Evolutionary conservation across 2,113 vertebrate species (phyloP).

Genomic region (Silurus asotus): DNA sequence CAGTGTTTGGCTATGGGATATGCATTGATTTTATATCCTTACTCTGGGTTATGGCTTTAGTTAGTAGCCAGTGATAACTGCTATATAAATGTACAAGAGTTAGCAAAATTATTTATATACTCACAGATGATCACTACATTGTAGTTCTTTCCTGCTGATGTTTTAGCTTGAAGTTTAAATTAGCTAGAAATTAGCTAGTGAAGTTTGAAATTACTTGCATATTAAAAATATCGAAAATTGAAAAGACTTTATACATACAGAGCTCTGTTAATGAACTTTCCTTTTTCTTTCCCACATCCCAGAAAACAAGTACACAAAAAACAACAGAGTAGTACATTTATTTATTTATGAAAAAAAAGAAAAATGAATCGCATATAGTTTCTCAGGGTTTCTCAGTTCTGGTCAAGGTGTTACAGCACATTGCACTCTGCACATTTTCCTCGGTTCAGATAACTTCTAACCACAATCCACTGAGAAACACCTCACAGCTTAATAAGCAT

Average conservation of each 20-base stretch:
- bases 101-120: neutral
- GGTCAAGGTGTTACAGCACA: neutral
- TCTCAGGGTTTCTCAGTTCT: neutral
- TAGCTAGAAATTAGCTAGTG: neutral
- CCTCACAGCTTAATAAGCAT: constrained; percentile 31
- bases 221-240: no score
- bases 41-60: neutral
- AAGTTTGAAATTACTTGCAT: neutral
- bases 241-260: neutral
- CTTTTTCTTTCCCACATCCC: neutral
- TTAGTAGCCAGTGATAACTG: neutral
- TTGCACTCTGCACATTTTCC: neutral
- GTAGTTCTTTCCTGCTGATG: neutral
- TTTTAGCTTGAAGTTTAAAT: neutral
- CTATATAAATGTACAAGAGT: neutral
- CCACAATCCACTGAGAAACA: neutral
- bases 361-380: constrained; percentile 7
- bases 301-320: neutral
- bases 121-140: neutral
- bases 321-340: constrained; percentile 16
- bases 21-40: neutral
- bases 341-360: neutral
- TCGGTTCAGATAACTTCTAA: neutral
- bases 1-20: neutral
- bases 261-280: neutral